Conservation (phyloP, 2,113 vertebrate genomes). For the Ginglymostoma cirratum region DNA sequence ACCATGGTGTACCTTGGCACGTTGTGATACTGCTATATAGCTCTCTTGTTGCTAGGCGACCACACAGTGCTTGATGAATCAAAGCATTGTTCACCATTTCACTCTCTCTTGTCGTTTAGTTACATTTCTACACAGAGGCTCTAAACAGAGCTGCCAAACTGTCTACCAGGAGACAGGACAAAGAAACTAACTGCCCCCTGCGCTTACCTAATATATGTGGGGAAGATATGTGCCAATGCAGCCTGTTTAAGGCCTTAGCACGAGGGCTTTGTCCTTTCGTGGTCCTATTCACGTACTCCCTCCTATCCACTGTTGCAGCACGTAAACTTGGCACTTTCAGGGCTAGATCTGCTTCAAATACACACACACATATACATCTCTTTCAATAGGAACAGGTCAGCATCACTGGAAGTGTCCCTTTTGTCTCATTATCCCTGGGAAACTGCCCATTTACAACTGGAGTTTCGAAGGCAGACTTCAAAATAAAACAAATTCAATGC, state of each 20-base stretch:
- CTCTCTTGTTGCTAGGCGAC: slow-evolving; percentile 27
- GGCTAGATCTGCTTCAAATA: neutral
- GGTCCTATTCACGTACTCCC: neutral
- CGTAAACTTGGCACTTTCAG: neutral
- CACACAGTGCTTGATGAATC: neutral
- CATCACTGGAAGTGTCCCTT: neutral
- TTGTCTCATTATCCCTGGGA: neutral
- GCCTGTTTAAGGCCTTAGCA: neutral
- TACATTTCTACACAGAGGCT: slow-evolving; percentile 15
- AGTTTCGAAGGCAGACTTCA: neutral
- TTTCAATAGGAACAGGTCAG: neutral
- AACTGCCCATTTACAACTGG: neutral
- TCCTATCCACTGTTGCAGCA: neutral
- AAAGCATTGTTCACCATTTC: slow-evolving; percentile 24
- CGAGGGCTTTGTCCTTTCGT: neutral
- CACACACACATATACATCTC: neutral
- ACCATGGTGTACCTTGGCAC: slow-evolving; percentile 32
- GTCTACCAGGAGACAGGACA: slow-evolving; percentile 2
- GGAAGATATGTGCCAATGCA: neutral
- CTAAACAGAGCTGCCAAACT: slow-evolving; percentile 8
- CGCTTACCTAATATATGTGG: neutral
- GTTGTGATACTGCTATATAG: slow-evolving; percentile 22
- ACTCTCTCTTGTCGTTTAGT: slow-evolving; percentile 21
- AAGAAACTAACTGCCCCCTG: neutral
- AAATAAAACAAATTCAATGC: neutral